Base-by-base conservation (phyloP, 2,797 vertebrate genomes). In the Semotilus atromaculatus region DNA sequence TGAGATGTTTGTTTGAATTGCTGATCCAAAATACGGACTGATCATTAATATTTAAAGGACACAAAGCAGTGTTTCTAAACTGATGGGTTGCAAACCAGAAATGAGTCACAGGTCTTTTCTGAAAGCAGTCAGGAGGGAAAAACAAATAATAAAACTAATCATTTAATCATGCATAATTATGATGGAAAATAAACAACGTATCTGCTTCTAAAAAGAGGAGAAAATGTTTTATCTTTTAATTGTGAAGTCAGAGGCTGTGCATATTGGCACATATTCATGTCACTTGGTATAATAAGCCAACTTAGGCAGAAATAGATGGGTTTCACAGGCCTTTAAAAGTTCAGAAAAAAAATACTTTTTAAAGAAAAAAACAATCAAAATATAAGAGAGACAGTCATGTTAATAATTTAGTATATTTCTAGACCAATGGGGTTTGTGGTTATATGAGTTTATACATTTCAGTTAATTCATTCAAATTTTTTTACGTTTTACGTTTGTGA, bases 11-110 rank as follows among this genome's bases (percentile, higher is more conserved):
- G 36, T 45, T 83, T 74, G 40, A 34, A 68, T 80, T 43, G 9
- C 43, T 60, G 53, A n/a, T 73, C 64, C 16, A 81, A 38, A 84
- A 60, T 78, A 67, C 23, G 3, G 66, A 48, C 31, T 77, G 77
- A 58, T 48, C 62, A 86, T 83, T 86, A 74, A 84, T 81, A 62
- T 74, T 82, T 34, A 38, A 80, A 89, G 88, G 88, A 90, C 86
- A 89, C 80, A 89, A 73, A 48, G 68, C 53, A 9, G 19, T 3
- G 29, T 31, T 73, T 77, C 14, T n/a, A 40, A 40, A 29, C n/a
- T 10, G 51, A 55, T 71, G 60, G 19, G 10, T 79, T 19, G 11
- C 19, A 66, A 66, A 19, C 64, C 34, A 38, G 60, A 64, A 31
- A 64, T 31, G 29, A 64, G 6, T 64, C 29, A 64, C 9, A 26